A percentile compares a stretch with the other conserved stretches of the same genome.
Evolutionary conservation across 2,888 invertebrate genomes (phyloP).

Genomic region (Dicycla oo): DNA sequence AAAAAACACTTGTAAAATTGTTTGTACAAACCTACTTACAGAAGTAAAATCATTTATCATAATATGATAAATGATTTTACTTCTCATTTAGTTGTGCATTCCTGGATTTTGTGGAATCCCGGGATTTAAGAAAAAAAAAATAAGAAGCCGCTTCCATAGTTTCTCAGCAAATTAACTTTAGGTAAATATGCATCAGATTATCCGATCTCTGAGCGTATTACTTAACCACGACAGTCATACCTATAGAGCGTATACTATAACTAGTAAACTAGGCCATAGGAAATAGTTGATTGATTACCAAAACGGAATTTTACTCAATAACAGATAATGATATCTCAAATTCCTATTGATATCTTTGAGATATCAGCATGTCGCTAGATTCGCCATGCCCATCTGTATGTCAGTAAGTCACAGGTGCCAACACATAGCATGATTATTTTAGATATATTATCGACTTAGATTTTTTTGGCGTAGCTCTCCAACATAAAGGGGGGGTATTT

Average conservation of each 20-base stretch:
- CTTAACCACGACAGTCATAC: too few relatives aligned
- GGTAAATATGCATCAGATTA: too few relatives aligned
- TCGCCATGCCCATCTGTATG: not conserved
- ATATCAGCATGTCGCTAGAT: slow-evolving; percentile 9
- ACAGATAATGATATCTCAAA: slow-evolving; percentile 26
- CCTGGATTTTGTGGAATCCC: too few relatives aligned
- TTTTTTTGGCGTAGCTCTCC: not conserved
- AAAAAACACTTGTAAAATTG: too few relatives aligned
- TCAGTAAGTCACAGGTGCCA: slow-evolving; percentile 14
- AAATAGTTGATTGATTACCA: slow-evolving; percentile 15
- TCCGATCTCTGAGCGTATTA: too few relatives aligned
- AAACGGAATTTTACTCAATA: not conserved
- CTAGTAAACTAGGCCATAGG: not conserved
- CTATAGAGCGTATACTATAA: not conserved
- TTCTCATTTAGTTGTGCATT: too few relatives aligned
- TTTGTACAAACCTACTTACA: too few relatives aligned
- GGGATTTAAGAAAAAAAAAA: too few relatives aligned
- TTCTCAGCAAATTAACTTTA: too few relatives aligned
- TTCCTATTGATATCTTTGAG: slow-evolving; percentile 26
- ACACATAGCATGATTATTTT: not conserved
- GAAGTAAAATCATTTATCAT: too few relatives aligned
- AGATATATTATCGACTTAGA: not conserved
- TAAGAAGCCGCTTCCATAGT: too few relatives aligned
- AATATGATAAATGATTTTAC: too few relatives aligned
- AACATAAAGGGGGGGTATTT: not conserved